A percentile compares a stretch with the other conserved stretches of the same genome.
phyloP scores from a whole-genome alignment of 1,140 invertebrate species.

The Drosophila sproati region DNA sequence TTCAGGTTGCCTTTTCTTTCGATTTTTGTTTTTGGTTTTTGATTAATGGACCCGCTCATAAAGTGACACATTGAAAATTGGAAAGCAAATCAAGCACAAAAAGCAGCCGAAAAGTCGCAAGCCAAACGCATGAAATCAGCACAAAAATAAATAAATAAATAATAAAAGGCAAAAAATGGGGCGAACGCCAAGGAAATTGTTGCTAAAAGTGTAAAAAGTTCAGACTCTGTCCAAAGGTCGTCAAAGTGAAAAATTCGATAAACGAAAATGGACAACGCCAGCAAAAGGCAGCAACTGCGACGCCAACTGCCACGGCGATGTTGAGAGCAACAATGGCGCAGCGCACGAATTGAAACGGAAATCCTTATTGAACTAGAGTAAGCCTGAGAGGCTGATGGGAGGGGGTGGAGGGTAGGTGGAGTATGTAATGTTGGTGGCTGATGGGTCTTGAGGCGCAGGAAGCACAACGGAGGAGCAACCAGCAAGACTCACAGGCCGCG shows the following conservation, averaged over 20 bases:
- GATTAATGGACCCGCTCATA: constrained; percentile 80
- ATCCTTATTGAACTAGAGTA: constrained; percentile 79
- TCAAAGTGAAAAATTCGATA: constrained; percentile 82
- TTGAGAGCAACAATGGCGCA: constrained; percentile 53
- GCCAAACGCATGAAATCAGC: constrained; percentile 77
- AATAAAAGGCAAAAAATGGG: constrained; percentile 25
- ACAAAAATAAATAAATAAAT: constrained; percentile 60
- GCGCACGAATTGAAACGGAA: constrained; percentile 81
- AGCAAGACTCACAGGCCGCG: constrained; percentile 19
- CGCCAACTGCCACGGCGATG: constrained; percentile 4
- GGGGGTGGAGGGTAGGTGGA: constrained; percentile 1
- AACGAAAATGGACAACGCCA: constrained; percentile 69
- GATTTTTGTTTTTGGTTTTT: constrained; percentile 63
- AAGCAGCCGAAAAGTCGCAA: constrained; percentile 67
- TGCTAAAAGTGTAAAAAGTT: constrained; percentile 80
- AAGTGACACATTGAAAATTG: constrained; percentile 83
- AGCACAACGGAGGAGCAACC: constrained; percentile 13
- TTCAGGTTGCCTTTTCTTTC: constrained; percentile 31
- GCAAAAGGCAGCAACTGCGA: constrained; percentile 2
- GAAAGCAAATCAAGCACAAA: constrained; percentile 82
- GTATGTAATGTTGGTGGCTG: too few relatives aligned
- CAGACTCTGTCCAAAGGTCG: constrained; percentile 70
- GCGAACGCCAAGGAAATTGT: constrained; percentile 45
- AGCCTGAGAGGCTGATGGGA: constrained; percentile 10
- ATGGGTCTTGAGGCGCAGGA: constrained; percentile 35